phyloP scores from a whole-genome alignment of 2,888 invertebrate genomes.

The Melinaea marsaeus region DNA sequence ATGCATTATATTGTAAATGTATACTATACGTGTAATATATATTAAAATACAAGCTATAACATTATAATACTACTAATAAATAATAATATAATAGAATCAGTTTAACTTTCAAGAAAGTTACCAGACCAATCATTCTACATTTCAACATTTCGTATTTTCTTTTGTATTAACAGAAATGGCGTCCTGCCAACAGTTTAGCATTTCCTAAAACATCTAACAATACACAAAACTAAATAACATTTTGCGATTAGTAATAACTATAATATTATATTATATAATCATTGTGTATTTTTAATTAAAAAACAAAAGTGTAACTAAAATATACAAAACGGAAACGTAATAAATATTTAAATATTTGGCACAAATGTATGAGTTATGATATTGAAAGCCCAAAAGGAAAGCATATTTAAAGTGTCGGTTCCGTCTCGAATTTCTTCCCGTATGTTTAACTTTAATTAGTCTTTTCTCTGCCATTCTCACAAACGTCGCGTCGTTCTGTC shows the following conservation, averaged over 20 bases:
- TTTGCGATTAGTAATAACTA: not conserved
- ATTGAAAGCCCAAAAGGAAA: not conserved
- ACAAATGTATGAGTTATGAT: not conserved
- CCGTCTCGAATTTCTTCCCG: slow-evolving; percentile 7
- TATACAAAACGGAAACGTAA: no score
- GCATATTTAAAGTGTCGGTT: not conserved
- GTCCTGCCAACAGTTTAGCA: slow-evolving; percentile 13
- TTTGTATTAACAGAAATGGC: slow-evolving; percentile 12
- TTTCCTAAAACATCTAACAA: slow-evolving; percentile 9
- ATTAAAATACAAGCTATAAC: no score
- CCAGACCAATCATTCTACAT: not conserved
- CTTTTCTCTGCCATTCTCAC: slow-evolving; percentile 45
- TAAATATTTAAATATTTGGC: not conserved
- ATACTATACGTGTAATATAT: no score
- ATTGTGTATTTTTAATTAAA: not conserved
- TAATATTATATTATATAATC: not conserved
- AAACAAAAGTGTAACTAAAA: no score
- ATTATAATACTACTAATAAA: no score
- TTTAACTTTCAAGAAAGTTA: not conserved
- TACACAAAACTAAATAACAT: not conserved
- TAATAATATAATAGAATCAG: not conserved
- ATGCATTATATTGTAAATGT: no score
- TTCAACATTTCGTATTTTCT: slow-evolving; percentile 4
- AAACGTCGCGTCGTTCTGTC: slow-evolving; percentile 33
- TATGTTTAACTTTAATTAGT: slow-evolving; percentile 37